Percentiles rank a stretch among this genome's conserved stretches.
These are phyloP conservation scores for Tetramorium parvispinum DNA, from an alignment of 1,140 invertebrate genomes.

Conservation along the genomic window DNA sequence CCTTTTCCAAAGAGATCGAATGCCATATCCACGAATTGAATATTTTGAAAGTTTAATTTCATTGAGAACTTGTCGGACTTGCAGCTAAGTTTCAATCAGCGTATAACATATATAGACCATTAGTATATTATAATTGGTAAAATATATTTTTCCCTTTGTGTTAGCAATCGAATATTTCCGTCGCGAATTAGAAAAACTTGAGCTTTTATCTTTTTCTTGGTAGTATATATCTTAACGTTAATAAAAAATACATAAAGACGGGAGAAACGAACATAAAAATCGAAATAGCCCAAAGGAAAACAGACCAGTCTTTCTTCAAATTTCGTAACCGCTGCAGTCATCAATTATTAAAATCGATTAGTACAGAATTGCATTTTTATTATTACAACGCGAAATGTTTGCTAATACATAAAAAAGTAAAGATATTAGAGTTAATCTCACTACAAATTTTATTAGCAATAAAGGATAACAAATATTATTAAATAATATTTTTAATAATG, in stretches of 20 bases:
- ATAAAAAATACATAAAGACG: not conserved
- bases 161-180: constrained; percentile 11
- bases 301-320: not conserved
- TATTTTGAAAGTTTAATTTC: constrained; percentile 39
- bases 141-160: not conserved
- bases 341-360: not conserved
- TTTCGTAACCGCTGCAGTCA: not conserved
- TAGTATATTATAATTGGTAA: constrained; percentile 18
- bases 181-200: not conserved
- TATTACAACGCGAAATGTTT: not conserved
- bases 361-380: not conserved
- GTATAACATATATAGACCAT: not conserved
- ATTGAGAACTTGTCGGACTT: not conserved
- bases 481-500: constrained; percentile 17
- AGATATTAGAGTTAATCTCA: not conserved
- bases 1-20: not conserved
- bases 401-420: not conserved
- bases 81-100: not conserved
- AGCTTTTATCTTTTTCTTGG: not conserved
- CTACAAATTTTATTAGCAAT: not conserved
- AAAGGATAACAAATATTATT: not conserved
- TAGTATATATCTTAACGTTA: not conserved
- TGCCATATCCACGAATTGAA: not conserved
- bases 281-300: not conserved
- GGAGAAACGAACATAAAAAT: not conserved